Evolutionary conservation across 2,888 invertebrate species (phyloP), one percentile per base, ranked within the genome.

Genomic region (Acrobasis suavella): DNA sequence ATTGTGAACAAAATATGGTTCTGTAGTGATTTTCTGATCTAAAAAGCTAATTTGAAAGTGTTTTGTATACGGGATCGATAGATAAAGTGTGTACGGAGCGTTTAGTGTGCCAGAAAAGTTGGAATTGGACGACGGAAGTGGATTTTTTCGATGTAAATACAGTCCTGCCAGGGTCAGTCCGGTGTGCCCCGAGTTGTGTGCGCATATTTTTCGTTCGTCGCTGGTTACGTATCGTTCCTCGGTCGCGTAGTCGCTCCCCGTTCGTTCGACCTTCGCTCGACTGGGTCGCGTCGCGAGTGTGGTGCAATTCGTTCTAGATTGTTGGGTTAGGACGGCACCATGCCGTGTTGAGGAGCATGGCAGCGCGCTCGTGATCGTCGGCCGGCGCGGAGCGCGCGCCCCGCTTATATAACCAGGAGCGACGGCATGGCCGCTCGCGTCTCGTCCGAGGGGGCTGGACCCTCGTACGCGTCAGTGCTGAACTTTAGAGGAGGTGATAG

Each of bases 381-480:
- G 89, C 92, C 84, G 89, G 90, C 90, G 91, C 92, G 91, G 90
- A 91, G 87, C 89, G 91, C 91, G 91, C 91, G 91, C 90, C 90
- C 85, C 85, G 81, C 90, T 92, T 92, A 91, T 82, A 92, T 92
- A 91, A 91, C 90, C 80, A 81, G 91, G 80, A 85, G 92, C 91
- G 81, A 88, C 74, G 86, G 93, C 73, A 94, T 93, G 87, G 94
- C 94, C 81, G 90, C 93, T 76, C 88, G 92, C 78, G 90, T 90
- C 80, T 89, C 90, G 77, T 86, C 86, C 73, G 90, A 91, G 90
- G 89, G 83, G 82, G 91, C 93, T 70, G 95, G 94, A 76, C 93
- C 94, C 77, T 95, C 96, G 62, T 96, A 96, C 87, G 96, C 96
- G 73, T 95, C 95, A 71, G 95, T 96, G 80, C 93, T 95, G 80